Conservation (phyloP, 1,140 invertebrate species). For the Platyura marginata region DNA sequence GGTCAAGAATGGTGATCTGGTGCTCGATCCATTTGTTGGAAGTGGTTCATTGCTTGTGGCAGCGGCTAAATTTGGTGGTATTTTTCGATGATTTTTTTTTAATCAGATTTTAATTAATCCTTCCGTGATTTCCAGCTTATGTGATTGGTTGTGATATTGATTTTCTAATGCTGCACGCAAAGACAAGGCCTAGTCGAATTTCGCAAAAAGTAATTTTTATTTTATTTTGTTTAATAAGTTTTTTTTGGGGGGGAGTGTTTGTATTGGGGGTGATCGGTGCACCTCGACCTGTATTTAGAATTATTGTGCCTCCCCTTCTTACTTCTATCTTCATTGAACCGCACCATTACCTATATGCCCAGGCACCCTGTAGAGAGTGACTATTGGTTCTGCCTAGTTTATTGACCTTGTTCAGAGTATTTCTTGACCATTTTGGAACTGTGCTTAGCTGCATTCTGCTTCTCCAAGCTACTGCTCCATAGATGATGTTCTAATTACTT, state of each 20-base stretch:
- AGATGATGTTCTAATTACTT: too few relatives aligned
- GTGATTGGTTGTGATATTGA: conserved; percentile 88
- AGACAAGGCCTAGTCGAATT: conserved; percentile 59
- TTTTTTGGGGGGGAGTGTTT: too few relatives aligned
- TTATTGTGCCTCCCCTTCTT: too few relatives aligned
- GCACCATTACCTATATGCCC: too few relatives aligned
- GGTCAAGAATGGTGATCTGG: conserved; percentile 49
- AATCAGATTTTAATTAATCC: conserved; percentile 1
- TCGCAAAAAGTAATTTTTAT: conserved; percentile 44
- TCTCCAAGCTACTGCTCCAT: too few relatives aligned
- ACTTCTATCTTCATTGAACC: too few relatives aligned
- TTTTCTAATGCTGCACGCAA: conserved; percentile 78
- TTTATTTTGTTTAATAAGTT: too few relatives aligned
- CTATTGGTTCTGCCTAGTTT: neutral
- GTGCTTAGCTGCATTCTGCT: too few relatives aligned
- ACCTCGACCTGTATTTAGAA: too few relatives aligned
- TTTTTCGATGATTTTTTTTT: too few relatives aligned
- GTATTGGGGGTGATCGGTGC: too few relatives aligned
- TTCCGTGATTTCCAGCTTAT: conserved; percentile 30
- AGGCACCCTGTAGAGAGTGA: too few relatives aligned
- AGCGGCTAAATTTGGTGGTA: conserved; percentile 73
- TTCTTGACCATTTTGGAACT: neutral
- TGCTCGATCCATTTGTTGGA: conserved; percentile 91
- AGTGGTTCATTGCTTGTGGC: conserved; percentile 83
- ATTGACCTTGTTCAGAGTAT: neutral